Percentiles rank a stretch among this genome's conserved stretches.
These are phyloP conservation scores for Eucidaris tribuloides DNA, from an alignment of 35 echinoderm and acorn worm species.

Conservation along the genomic window DNA sequence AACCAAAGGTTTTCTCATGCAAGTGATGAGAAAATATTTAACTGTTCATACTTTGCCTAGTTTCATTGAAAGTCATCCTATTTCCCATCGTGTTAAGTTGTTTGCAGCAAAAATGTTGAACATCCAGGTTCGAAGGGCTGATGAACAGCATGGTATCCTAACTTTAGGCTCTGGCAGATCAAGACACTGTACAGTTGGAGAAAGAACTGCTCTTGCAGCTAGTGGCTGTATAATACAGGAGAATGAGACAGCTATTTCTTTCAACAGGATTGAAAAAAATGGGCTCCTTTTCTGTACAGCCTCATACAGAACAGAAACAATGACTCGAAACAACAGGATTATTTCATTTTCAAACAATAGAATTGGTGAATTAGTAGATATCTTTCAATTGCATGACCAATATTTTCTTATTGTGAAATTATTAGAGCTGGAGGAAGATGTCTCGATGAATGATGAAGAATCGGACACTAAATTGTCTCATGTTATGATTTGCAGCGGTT, in stretches of 20 bases:
- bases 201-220: background rate
- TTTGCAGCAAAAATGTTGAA: background rate
- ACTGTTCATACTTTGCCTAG: constrained; percentile 14
- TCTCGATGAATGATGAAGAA: background rate
- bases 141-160: background rate
- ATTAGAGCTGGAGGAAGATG: background rate
- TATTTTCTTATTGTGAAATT: background rate
- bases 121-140: no score
- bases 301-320: background rate
- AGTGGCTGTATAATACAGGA: background rate
- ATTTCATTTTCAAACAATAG: background rate
- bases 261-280: background rate
- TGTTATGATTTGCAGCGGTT: background rate
- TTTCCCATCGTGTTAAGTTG: background rate
- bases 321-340: background rate
- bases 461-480: background rate
- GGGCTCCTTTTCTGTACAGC: background rate
- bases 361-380: background rate
- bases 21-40: constrained; percentile 42
- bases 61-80: no score
- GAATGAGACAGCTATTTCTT: background rate
- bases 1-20: constrained; percentile 25
- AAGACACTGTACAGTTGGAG: background rate
- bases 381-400: background rate
- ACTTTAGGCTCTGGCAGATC: background rate